Percentiles rank a stretch among this genome's conserved stretches.
phyloP scores from a whole-genome alignment of 1,140 invertebrate species.

The Ostrea edulis region DNA sequence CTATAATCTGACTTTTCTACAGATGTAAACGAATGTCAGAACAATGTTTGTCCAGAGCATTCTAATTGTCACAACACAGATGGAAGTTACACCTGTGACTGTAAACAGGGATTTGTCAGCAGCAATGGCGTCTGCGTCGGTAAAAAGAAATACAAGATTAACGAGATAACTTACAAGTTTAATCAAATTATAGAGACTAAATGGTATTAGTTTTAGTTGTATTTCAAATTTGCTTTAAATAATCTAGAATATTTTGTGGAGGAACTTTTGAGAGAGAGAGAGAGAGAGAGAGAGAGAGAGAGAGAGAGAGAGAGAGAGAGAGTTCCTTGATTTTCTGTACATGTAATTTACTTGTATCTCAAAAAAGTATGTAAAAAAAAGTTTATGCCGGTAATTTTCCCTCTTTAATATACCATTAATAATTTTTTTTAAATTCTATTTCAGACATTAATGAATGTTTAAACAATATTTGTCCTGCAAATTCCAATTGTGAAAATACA shows the following conservation, averaged over 20 bases:
- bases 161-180: too few relatives aligned
- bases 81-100: constrained; percentile 62
- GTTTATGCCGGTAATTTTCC: not conserved
- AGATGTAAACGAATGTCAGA: constrained; percentile 65
- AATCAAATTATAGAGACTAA: too few relatives aligned
- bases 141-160: constrained; percentile 6
- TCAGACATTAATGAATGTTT: constrained; percentile 63
- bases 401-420: not conserved
- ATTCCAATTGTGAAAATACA: constrained; percentile 58
- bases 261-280: not conserved
- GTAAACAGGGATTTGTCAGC: constrained; percentile 52
- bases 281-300: not conserved
- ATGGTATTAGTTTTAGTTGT: too few relatives aligned
- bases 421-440: not conserved
- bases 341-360: too few relatives aligned
- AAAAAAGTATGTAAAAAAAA: too few relatives aligned
- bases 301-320: too few relatives aligned
- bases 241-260: too few relatives aligned
- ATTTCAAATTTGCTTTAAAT: too few relatives aligned
- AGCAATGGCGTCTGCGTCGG: constrained; percentile 43
- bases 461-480: constrained; percentile 42
- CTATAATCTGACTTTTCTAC: not conserved
- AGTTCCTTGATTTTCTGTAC: too few relatives aligned
- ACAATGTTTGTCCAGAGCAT: constrained; percentile 55
- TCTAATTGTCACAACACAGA: constrained; percentile 55